phyloP scores from a whole-genome alignment of 2,113 vertebrate genomes.

The Vimba vimba region DNA sequence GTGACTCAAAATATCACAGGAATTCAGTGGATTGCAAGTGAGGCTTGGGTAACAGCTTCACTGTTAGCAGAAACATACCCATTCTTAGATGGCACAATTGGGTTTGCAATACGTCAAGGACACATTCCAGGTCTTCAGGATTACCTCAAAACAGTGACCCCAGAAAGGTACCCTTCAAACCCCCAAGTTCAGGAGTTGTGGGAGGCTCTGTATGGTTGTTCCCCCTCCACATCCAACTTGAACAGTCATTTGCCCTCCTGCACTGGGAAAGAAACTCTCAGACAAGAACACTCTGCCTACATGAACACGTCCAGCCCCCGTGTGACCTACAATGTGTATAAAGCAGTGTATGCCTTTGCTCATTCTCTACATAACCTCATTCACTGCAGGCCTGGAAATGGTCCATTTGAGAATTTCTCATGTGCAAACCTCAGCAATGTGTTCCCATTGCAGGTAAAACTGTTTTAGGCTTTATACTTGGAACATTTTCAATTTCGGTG shows the following conservation, averaged over 20 bases:
- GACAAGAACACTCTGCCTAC: constrained; percentile 54
- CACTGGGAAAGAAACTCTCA: constrained; percentile 60
- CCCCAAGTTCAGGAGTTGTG: constrained; percentile 67
- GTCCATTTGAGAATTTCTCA: constrained; percentile 71
- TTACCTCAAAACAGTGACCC: constrained; percentile 71
- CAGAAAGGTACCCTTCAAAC: constrained; percentile 68
- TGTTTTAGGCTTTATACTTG: neutral
- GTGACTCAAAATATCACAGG: constrained; percentile 76
- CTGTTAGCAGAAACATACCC: constrained; percentile 72
- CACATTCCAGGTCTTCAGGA: constrained; percentile 67
- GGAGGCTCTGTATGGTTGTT: constrained; percentile 62
- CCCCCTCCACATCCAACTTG: constrained; percentile 21
- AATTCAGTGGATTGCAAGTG: constrained; percentile 82
- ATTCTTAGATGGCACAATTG: constrained; percentile 74
- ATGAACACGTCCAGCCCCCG: constrained; percentile 60
- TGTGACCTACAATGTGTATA: constrained; percentile 64
- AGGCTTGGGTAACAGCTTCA: constrained; percentile 77
- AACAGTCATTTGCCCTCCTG: constrained; percentile 50
- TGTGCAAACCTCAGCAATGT: constrained; percentile 71
- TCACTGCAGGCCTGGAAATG: constrained; percentile 66
- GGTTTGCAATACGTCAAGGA: constrained; percentile 74
- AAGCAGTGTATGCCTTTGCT: constrained; percentile 67
- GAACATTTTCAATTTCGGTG: neutral
- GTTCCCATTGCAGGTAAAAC: constrained; percentile 76
- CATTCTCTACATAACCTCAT: constrained; percentile 75